Evolutionary conservation across 2,797 vertebrate species (phyloP).

Genomic region (Rhinogobio ventralis): DNA sequence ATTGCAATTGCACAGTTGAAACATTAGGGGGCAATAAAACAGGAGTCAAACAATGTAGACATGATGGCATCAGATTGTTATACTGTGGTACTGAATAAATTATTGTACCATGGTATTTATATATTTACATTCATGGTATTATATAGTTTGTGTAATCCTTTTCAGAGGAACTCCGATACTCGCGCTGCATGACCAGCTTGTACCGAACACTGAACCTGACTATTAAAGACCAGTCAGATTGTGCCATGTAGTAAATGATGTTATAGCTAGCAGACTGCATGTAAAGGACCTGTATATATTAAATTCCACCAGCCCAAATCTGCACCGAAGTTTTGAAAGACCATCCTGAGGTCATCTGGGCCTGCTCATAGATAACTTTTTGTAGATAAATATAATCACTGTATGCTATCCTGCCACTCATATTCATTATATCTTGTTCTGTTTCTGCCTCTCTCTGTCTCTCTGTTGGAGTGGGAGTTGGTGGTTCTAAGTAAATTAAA

Average conservation of each 20-base stretch:
- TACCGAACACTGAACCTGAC: not conserved
- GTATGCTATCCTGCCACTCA: not conserved
- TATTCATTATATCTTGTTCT: slow-evolving; percentile 3
- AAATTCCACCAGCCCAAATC: not conserved
- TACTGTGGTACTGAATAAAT: not conserved
- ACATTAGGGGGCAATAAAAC: not conserved
- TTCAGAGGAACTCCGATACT: not conserved
- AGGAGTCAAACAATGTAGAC: not conserved
- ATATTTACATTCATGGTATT: no score
- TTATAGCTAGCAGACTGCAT: not conserved
- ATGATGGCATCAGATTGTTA: not conserved
- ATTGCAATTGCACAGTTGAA: not conserved
- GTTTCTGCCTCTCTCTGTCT: slow-evolving; percentile 3
- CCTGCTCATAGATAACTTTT: no score
- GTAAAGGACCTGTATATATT: not conserved
- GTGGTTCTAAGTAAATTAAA: slow-evolving; percentile 96
- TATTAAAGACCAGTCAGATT: not conserved
- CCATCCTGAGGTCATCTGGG: not conserved
- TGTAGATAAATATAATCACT: slow-evolving; percentile 23
- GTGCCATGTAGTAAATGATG: not conserved
- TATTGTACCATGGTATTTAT: not conserved
- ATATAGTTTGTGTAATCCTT: not conserved
- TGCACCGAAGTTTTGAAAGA: not conserved
- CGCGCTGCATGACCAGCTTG: not conserved
- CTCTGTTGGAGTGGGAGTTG: slow-evolving; percentile 92